phyloP scores from a whole-genome alignment of 2,888 invertebrate species.

The Amorpha juglandis region DNA sequence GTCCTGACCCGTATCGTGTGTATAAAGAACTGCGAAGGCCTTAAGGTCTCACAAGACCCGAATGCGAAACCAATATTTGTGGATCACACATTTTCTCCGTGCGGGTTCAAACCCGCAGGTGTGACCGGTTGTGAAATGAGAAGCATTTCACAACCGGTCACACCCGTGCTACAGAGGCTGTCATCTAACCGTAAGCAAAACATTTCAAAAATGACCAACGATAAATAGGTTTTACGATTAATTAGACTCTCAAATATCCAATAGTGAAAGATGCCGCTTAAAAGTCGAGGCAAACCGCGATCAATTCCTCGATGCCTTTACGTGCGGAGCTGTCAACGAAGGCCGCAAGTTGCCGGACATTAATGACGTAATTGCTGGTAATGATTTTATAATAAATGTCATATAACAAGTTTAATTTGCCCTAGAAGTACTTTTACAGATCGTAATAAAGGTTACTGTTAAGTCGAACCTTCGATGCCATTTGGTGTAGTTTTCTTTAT shows the following conservation, averaged over 20 bases:
- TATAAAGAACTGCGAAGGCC: too few relatives aligned
- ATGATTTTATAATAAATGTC: conserved; percentile 25
- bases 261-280: conserved; percentile 41
- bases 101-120: too few relatives aligned
- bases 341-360: conserved; percentile 38
- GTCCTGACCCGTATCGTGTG: too few relatives aligned
- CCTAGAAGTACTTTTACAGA: conserved; percentile 1
- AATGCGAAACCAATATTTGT: too few relatives aligned
- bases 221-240: not conserved
- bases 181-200: too few relatives aligned
- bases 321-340: conserved; percentile 39
- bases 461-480: not conserved
- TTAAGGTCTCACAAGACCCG: too few relatives aligned
- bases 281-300: conserved; percentile 44
- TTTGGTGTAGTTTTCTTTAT: not conserved
- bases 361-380: conserved; percentile 15
- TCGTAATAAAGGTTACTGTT: conserved; percentile 4
- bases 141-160: too few relatives aligned
- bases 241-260: not conserved
- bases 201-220: not conserved
- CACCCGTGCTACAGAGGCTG: too few relatives aligned
- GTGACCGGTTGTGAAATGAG: too few relatives aligned
- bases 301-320: conserved; percentile 44
- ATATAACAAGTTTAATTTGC: conserved; percentile 1
- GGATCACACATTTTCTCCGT: too few relatives aligned